Evolutionary conservation across 2,888 invertebrate species (phyloP).

Genomic region (Watsonalla binaria): DNA sequence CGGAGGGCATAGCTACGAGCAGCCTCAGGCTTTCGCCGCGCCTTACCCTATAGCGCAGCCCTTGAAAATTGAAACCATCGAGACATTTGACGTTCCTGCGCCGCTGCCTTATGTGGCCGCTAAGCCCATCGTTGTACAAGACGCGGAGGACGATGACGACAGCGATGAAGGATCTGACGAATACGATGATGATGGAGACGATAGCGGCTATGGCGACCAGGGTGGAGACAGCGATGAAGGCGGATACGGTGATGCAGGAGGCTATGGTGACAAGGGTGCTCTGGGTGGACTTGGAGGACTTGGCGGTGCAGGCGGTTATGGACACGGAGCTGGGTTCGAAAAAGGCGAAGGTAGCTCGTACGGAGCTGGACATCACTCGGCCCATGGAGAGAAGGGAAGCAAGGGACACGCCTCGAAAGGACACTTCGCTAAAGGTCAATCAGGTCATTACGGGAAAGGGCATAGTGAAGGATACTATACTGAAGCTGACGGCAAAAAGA

Average conservation of each 20-base stretch:
- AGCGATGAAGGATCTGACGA: constrained; percentile 41
- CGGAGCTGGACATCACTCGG: constrained; percentile 64
- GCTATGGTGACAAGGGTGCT: constrained; percentile 41
- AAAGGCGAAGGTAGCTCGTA: constrained; percentile 71
- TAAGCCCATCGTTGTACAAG: constrained; percentile 48
- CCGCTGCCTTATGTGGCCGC: constrained; percentile 60
- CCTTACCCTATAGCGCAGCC: constrained; percentile 47
- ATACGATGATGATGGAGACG: constrained; percentile 29
- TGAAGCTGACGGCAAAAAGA: constrained; percentile 74
- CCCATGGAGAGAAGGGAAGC: constrained; percentile 76
- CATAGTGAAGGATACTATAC: constrained; percentile 74
- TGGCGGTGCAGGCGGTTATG: background rate
- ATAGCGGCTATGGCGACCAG: constrained; percentile 16
- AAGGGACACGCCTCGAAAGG: constrained; percentile 76
- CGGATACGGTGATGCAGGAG: constrained; percentile 56
- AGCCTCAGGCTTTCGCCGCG: constrained; percentile 45
- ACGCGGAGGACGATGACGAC: constrained; percentile 51
- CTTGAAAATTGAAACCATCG: constrained; percentile 33
- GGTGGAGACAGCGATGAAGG: constrained; percentile 55
- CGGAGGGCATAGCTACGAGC: constrained; percentile 53
- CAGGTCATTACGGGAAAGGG: constrained; percentile 75
- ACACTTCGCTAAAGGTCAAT: constrained; percentile 75
- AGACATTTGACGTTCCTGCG: constrained; percentile 51
- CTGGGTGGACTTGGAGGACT: constrained; percentile 13
- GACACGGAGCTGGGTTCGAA: constrained; percentile 40